Base-by-base conservation (phyloP, 2,888 invertebrate genomes). In the Ectropis crepuscularia region DNA sequence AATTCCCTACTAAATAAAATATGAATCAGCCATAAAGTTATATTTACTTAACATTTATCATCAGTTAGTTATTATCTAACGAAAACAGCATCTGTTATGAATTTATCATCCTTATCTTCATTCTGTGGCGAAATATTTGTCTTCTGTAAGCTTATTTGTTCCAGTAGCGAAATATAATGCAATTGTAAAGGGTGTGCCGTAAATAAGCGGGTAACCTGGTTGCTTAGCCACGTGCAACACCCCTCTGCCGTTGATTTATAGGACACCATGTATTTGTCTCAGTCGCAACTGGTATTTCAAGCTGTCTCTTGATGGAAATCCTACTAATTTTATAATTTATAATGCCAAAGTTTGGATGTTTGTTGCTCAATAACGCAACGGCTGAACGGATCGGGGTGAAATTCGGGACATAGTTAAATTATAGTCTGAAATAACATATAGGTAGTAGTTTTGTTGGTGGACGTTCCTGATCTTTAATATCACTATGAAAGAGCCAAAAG, bases 171-270 rank as follows among this genome's bases (percentile, higher is more conserved):
- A 43, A 51, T 10, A 39, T 9, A 42, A 41, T 39, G 51, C 37
- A 37, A 6, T 37, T 49, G 10, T 48, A 39, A 42, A 43, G 53
- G 43, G 2, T 53, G 53, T 46, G 12, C 6, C 54, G 43, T 36
- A 55, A 55, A 39, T 45, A 28, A 28, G 39, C 8, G 10, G 4
- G 4, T 11, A 36, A 53, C 45, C 45, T 45, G n/a, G 39, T 16
- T 46, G 47, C n/a, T 39, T 39, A 55, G 16, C 55, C 55, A 55
- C 39, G 55, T 55, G 55, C 37, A 37, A 46, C 47, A 38, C 55
- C 55, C 55, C 46, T 54, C 55, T 54, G 10, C 4, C 37, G 45
- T 45, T 45, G 54, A 54, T 43, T 45, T 54, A 46, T 54, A 46
- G 47, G 55, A 55, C 55, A 47, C 45, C 46, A 8, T 53, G 42